A percentile compares a stretch with the other conserved stretches of the same genome.
phyloP scores from a whole-genome alignment of 2,888 invertebrate species.

The Acronicta psi region DNA sequence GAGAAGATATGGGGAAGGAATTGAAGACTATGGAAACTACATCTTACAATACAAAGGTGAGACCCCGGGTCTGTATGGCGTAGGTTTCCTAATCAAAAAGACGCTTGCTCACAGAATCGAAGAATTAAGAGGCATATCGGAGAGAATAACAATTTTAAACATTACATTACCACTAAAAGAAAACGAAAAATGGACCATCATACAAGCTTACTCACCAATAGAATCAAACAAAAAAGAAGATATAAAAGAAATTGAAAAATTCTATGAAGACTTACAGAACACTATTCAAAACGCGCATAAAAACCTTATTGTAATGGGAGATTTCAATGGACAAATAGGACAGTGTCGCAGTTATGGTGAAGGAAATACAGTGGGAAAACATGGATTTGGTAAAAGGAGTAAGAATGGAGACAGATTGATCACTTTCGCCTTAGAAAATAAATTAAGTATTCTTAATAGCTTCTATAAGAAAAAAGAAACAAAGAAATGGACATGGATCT shows the following conservation, averaged over 20 bases:
- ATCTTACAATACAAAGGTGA: constrained; percentile 8
- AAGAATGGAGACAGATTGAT: constrained; percentile 15
- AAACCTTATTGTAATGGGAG: neutral
- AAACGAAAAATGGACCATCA: constrained; percentile 2
- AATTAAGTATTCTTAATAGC: constrained; percentile 19
- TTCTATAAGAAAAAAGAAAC: constrained; percentile 6
- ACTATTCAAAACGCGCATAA: neutral
- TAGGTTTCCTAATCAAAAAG: constrained; percentile 7
- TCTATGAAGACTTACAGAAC: neutral
- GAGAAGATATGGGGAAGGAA: constrained; percentile 8
- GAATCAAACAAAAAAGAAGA: constrained; percentile 4
- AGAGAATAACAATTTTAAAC: constrained; percentile 2
- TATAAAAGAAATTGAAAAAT: neutral
- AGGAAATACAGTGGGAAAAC: neutral
- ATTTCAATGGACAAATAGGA: neutral
- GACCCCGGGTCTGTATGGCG: neutral
- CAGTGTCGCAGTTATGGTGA: neutral
- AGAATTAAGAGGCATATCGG: constrained; percentile 5
- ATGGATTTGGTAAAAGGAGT: constrained; percentile 8
- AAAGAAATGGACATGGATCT: constrained; percentile 33
- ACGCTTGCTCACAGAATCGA: neutral
- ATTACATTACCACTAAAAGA: neutral
- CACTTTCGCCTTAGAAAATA: constrained; percentile 14
- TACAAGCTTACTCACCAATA: constrained; percentile 7
- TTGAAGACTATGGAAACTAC: constrained; percentile 7